Base-by-base conservation (phyloP, 2,888 invertebrate species). In the Ditula angustiorana region DNA sequence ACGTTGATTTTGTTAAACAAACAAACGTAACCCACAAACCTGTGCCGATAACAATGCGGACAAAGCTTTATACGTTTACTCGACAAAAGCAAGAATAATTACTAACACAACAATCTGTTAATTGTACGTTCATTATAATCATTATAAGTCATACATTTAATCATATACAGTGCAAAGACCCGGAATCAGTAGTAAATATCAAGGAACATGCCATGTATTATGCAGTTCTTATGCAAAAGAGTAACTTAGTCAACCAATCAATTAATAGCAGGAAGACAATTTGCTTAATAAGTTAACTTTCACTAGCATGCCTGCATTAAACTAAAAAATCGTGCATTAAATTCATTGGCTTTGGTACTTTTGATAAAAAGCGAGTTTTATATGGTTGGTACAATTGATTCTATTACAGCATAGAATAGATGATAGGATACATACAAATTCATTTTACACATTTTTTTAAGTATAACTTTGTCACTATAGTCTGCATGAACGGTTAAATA, bases 1-100 rank as follows among this genome's bases (percentile, higher is more conserved):
- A 84, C 79, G 80, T 83, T 80, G 81, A 86, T 84, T 87, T 82
- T 77, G 83, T 81, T 80, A 86, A 87, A 86, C 85, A 86, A 87
- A 88, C 77, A 83, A 73, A 74, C 69, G 69, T 76, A 85, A 82
- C 87, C 87, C 76, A 88, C 85, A 81, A 85, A 82, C 75, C 65
- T 60, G 67, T 59, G 70, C 72, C 73, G 74, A 74, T 72, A 81
- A 73, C 84, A 89, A 87, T 88, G 87, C 78, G 76, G 82, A 80
- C 83, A 85, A 86, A 81, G 77, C 80, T 83, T 80, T 81, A 82
- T 80, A 80, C 80, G 47, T 28, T 41, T 5, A 21, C 13, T 28
- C 41, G 2, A 13, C 2, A 10, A 30, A 19, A 41, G 16, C 30
- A 16, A 11, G 23, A 23, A 28, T 28, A 41, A 21, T 50, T 5